Base-by-base conservation (phyloP, 92 coral and sea anemone species). In the Phenganax subtilis region DNA sequence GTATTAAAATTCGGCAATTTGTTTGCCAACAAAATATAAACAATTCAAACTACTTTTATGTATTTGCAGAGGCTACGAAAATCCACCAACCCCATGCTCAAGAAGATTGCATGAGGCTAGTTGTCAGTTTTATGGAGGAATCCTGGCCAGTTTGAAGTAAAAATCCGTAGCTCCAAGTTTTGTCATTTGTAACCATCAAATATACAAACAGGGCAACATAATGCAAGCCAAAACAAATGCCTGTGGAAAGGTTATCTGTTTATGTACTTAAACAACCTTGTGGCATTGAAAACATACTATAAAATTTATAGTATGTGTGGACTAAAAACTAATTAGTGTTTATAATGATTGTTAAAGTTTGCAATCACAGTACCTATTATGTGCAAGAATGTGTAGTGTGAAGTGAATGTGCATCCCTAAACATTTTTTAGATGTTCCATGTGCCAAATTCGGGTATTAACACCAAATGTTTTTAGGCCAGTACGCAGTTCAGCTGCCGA, bases 351-450 rank as follows among this genome's bases (percentile, higher is more conserved):
- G 16, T 47, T 53, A 6, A 9, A 71, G 56, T 51, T 12, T 71
- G 51, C 51, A 9, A 68, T 17, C 56, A 11, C 54, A 37, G 47
- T 37, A 37, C 11, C 17, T 15, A 31, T 71, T 53, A 25, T 30
- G 75, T 71, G 31, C 51, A 12, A 71, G 28, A n/a, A 51, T 73
- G 20, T 17, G 17, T 9, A 15, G 25, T 37, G 52, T 30, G 73
- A 6, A 68, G 31, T 68, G 31, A 30, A 53, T 28, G 47, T 73
- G 77, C 59, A 11, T 52, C 61, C 44, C 54, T 51, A 30, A 53
- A 73, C 77, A 73, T 73, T 73, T 73, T 73, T 57, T 20, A 73
- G 61, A 51, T 54, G 61, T 16, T 73, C 51, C 37, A 73, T 37
- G 27, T 73, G 51, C 51, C 77, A 8, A 14, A 73, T 58, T 20